These are phyloP conservation scores for Nestor notabilis DNA, from an alignment of 2,113 vertebrate species.

Conservation along the genomic window DNA sequence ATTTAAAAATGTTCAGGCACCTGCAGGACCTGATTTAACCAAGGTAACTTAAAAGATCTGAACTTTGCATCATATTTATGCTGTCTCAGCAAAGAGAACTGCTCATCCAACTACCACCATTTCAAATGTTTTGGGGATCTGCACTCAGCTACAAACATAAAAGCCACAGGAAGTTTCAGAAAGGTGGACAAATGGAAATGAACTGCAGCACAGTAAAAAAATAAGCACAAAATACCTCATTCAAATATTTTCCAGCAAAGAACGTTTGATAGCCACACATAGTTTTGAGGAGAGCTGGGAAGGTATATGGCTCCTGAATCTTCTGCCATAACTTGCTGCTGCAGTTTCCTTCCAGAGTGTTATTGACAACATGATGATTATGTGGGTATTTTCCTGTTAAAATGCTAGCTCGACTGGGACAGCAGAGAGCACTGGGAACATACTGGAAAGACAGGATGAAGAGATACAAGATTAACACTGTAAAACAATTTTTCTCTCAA, in stretches of 20 bases:
- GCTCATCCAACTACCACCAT: not conserved
- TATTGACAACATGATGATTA: conserved; percentile 96
- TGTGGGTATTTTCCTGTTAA: conserved; percentile 96
- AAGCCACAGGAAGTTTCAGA: not conserved
- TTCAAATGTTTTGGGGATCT: not conserved
- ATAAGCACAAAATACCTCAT: conserved; percentile 80
- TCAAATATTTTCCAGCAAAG: conserved; percentile 97
- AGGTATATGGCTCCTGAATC: conserved; percentile 87
- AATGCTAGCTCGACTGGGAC: conserved; percentile 95
- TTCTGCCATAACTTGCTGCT: conserved; percentile 96
- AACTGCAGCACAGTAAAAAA: too few relatives aligned
- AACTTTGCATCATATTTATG: not conserved
- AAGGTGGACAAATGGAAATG: not conserved
- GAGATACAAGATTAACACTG: not conserved
- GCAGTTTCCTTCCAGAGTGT: conserved; percentile 96
- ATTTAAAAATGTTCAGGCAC: not conserved
- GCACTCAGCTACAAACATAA: not conserved
- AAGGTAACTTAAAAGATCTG: not conserved
- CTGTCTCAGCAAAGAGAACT: not conserved
- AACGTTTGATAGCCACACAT: conserved; percentile 90
- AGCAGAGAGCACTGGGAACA: conserved; percentile 96
- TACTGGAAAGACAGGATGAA: conserved; percentile 75
- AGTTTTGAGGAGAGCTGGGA: conserved; percentile 85
- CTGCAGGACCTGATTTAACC: not conserved
- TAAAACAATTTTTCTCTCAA: not conserved